Percentiles rank a stretch among this genome's conserved stretches.
phyloP scores from a whole-genome alignment of 2,797 vertebrate species.

The Thunnus albacares region DNA sequence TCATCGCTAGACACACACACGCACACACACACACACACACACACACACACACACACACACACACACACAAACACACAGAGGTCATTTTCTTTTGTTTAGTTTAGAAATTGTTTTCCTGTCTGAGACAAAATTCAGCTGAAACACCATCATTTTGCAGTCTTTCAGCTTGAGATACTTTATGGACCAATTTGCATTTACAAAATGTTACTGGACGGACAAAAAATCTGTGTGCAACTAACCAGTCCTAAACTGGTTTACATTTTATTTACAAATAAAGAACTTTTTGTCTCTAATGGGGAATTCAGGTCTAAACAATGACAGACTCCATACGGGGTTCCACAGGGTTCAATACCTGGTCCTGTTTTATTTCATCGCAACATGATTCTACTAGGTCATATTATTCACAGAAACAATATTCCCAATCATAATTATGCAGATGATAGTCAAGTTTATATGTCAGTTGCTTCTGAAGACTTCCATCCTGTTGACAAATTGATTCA shows the following conservation, averaged over 20 bases:
- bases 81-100: slow-evolving; percentile 48
- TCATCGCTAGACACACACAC: slow-evolving; percentile 32
- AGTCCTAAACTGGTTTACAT: background rate
- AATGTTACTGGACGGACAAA: background rate
- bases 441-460: background rate
- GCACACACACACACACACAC: slow-evolving; percentile 33
- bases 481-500: too few species aligned
- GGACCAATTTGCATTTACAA: background rate
- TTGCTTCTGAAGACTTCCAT: background rate
- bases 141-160: slow-evolving; percentile 3
- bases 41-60: slow-evolving; percentile 33
- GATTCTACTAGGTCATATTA: background rate
- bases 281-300: background rate
- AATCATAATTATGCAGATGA: background rate
- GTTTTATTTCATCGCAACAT: background rate
- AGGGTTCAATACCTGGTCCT: background rate
- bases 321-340: background rate
- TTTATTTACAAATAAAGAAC: background rate
- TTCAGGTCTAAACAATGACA: background rate
- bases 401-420: background rate
- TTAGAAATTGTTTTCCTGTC: slow-evolving; percentile 27
- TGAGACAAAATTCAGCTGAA: slow-evolving; percentile 23
- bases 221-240: background rate
- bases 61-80: slow-evolving; percentile 16
- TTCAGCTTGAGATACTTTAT: background rate